Evolutionary conservation across 2,113 vertebrate species (phyloP), one percentile per base, ranked within the genome.

Genomic region (Gobiocypris rarus): DNA sequence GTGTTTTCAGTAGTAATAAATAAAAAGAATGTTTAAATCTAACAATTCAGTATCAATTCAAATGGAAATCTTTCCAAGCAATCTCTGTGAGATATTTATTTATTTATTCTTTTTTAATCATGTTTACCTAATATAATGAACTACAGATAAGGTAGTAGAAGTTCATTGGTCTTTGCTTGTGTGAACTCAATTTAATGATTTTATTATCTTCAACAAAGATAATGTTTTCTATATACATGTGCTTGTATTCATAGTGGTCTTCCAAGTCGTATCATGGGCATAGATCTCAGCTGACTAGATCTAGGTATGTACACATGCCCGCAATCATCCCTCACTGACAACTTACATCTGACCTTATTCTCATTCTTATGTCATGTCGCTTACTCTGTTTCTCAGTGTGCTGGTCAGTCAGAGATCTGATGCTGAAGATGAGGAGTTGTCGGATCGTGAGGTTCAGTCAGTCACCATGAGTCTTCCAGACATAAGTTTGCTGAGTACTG

Each of bases 401-500:
- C 59, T 79, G 69, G 52, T 85, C 58, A 88, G 78, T 73, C 86
- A 65, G 81, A 83, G 38, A 61, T 52, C 83, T 34, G 87, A 86
- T 8, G 82, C 75, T 59, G 84, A 85, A 54, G 87, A 87, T 26
- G 88, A 89, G 9, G 84, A 86, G 24, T 54, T 56, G 11, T 90
- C 84, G 6, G 90, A 93, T 58, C 19, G 54, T 9, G 92, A 93
- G 9, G 73, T 77, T 0, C 76, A 83, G 3, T 90, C 89, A 0
- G 76, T 90, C 76, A 88, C 88, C 75, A 75, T 48, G 70, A 87
- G 87, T 84, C 67, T 88, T 81, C 86, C 89, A 26, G 82, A 87
- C 50, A 81, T 87, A 26, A 91, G 88, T 43, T 70, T 85, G 28
- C 85, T 87, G 1, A 77, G 41, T n/a, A 90, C 89, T 0, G 73